These are phyloP conservation scores for Aspiorhynchus laticeps DNA, from an alignment of 2,113 vertebrate species.

Conservation along the genomic window DNA sequence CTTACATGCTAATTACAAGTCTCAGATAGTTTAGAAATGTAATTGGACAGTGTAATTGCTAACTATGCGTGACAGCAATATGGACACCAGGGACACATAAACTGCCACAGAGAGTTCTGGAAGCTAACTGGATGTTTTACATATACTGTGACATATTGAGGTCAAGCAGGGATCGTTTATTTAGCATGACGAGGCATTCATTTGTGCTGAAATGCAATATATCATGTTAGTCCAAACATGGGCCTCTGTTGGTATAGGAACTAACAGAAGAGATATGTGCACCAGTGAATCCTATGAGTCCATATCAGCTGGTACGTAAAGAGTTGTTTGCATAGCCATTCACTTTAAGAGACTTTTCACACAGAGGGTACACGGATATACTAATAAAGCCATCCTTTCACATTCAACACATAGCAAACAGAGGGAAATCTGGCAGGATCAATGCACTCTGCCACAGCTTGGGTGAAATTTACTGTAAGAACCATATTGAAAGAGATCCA, in stretches of 20 bases:
- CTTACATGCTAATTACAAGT: constrained; percentile 47
- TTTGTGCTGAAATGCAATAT: constrained; percentile 22
- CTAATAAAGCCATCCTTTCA: constrained; percentile 61
- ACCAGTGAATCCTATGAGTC: not conserved
- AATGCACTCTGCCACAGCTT: not conserved
- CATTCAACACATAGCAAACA: constrained; percentile 63
- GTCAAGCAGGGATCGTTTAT: constrained; percentile 41
- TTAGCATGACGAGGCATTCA: constrained; percentile 29
- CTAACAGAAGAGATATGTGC: not conserved
- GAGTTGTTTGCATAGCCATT: constrained; percentile 59
- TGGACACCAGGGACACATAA: constrained; percentile 43
- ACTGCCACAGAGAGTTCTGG: constrained; percentile 35
- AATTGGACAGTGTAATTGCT: constrained; percentile 40
- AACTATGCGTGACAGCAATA: constrained; percentile 42
- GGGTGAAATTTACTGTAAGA: not conserved
- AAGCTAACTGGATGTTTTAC: constrained; percentile 29
- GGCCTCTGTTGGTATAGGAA: constrained; percentile 13
- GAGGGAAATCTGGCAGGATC: constrained; percentile 42
- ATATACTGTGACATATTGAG: constrained; percentile 41
- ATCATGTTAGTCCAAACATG: constrained; percentile 36
- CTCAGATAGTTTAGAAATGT: constrained; percentile 38
- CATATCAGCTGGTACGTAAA: not conserved
- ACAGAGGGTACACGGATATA: constrained; percentile 58
- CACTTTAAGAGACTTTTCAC: constrained; percentile 62
- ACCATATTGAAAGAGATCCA: not conserved